phyloP scores from a whole-genome alignment of 2,888 invertebrate species.

The Phalangium opilio region DNA sequence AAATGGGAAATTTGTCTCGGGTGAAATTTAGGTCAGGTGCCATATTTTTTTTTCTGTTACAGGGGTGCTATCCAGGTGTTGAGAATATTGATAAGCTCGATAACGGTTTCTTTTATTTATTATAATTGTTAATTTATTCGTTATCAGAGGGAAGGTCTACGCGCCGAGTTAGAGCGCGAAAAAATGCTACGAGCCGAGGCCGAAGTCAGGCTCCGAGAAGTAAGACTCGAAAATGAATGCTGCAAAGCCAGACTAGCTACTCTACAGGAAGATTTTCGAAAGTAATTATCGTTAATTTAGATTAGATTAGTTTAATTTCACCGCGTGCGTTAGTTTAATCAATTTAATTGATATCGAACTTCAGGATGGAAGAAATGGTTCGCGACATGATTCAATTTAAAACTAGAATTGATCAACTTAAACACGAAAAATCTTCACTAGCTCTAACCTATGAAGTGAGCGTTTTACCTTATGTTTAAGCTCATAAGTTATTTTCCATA shows the following conservation, averaged over 20 bases:
- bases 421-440: constrained; percentile 5
- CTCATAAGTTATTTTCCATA: no score
- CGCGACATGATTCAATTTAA: constrained; percentile 3
- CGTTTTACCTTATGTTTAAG: no score
- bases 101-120: no score
- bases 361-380: constrained; percentile 6
- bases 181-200: constrained; percentile 2
- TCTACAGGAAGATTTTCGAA: constrained; percentile 4
- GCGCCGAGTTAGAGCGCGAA: not conserved
- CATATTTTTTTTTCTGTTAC: no score
- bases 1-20: no score
- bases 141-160: not conserved
- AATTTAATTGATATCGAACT: not conserved
- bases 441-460: constrained; percentile 5
- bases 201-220: constrained; percentile 2
- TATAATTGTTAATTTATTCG: not conserved
- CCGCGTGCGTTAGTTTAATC: no score
- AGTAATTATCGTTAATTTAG: not conserved
- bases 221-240: not conserved
- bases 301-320: no score
- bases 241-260: constrained; percentile 1
- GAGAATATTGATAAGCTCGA: no score
- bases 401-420: constrained; percentile 2
- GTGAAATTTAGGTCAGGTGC: no score
- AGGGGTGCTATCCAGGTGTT: no score